Base-by-base conservation (phyloP, 1,140 invertebrate species). In the Dinoponera quadriceps region DNA sequence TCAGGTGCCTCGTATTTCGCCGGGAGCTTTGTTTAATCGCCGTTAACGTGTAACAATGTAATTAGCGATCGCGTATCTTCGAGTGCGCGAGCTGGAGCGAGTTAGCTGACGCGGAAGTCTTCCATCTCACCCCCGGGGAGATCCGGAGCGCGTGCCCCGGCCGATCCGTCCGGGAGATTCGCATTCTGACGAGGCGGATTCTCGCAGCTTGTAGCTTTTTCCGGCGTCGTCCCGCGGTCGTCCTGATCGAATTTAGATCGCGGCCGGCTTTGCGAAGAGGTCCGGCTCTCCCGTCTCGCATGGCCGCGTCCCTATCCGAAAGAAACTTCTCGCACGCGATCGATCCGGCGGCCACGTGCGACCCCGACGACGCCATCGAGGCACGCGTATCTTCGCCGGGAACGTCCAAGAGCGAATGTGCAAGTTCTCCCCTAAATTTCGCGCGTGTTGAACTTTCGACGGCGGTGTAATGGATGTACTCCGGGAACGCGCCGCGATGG, bases 21-120 rank as follows among this genome's bases (percentile, higher is more conserved):
- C 9, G 9, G 27, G 33, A 54, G 75, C 51, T 71, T 80, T 80
- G 51, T 80, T 80, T 80, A 71, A 71, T 25, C 65, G 22, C 51
- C 51, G 33, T 25, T 80, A 80, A 80, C 75, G n/a, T 80, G 51
- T 57, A 80, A 71, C 75, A 80, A 80, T 80, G 75, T 80, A 80
- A 80, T 80, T 80, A 80, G 75, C 51, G 63, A 80, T 80, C 65
- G 33, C 25, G 65, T 44, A 80, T 80, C 75, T 80, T 29, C 1
- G 22, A 25, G 22, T 59, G 44, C 27, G 65, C 33, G 51, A 63
- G 33, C n/a, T n/a, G n/a, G n/a, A n/a, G n/a, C n/a, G n/a, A n/a
- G n/a, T n/a, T n/a, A n/a, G n/a, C n/a, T 44, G 38, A 2, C 22
- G 75, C 63, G 48, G 75, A 78, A 57, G 75, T 78, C 51, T 33